Percentiles rank a stretch among this genome's conserved stretches.
Conservation (phyloP, 1,140 invertebrate genomes). For the Drosophila virilis region DNA sequence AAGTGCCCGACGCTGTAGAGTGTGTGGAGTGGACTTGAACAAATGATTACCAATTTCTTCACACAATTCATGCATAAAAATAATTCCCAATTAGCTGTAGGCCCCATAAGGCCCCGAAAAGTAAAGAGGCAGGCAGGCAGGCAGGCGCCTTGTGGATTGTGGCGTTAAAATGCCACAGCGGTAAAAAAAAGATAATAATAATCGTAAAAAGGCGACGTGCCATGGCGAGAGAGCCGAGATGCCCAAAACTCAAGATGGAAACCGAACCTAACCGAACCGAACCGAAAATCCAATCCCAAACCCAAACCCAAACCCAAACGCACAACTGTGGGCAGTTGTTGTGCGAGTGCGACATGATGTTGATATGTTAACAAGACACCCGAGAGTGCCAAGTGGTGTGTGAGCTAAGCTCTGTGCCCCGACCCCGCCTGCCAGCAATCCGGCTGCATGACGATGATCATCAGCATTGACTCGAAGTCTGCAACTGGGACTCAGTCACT, state of each 20-base stretch:
- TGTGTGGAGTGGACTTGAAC: constrained; percentile 23
- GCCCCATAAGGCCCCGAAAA: constrained; percentile 49
- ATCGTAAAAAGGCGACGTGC: constrained; percentile 67
- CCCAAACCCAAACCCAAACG: constrained; percentile 18
- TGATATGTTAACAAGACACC: constrained; percentile 83
- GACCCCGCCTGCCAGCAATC: not conserved
- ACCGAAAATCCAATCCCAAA: constrained; percentile 17
- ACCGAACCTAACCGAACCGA: not conserved
- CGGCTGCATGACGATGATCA: constrained; percentile 39
- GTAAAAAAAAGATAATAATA: constrained; percentile 75
- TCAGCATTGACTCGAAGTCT: constrained; percentile 27
- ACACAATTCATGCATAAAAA: constrained; percentile 83
- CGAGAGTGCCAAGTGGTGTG: constrained; percentile 73
- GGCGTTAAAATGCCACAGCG: constrained; percentile 68
- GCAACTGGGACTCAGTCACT: constrained; percentile 34
- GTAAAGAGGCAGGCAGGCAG: constrained; percentile 31
- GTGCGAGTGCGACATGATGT: constrained; percentile 78
- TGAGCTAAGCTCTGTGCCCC: constrained; percentile 25
- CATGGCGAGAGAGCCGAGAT: constrained; percentile 9
- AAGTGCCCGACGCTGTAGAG: not conserved
- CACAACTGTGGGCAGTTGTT: constrained; percentile 53
- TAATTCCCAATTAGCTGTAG: constrained; percentile 80
- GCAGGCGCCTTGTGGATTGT: constrained; percentile 58
- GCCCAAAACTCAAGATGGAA: constrained; percentile 19
- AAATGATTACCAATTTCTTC: constrained; percentile 81